phyloP scores from a whole-genome alignment of 2,797 vertebrate species.

The Meda fulgida region DNA sequence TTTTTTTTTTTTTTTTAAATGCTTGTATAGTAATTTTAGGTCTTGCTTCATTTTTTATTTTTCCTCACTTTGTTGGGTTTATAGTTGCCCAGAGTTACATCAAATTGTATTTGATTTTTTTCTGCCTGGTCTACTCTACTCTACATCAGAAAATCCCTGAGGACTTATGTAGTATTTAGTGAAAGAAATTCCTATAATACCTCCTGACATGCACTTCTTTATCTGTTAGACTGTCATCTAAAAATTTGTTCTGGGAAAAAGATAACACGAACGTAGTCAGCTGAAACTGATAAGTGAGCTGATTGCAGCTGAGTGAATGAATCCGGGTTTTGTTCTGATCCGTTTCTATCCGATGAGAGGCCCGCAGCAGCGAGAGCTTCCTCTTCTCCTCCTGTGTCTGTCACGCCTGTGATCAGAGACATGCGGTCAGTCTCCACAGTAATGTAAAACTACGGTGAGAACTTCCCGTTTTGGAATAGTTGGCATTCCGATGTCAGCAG shows the following conservation, averaged over 20 bases:
- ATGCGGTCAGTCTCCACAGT: slow-evolving; percentile 32
- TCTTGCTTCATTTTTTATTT: neutral
- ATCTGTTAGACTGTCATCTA: slow-evolving; percentile 55
- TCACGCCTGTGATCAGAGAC: slow-evolving; percentile 49
- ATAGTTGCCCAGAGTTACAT: slow-evolving; percentile 30
- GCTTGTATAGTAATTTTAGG: neutral
- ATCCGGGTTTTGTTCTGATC: slow-evolving; percentile 59
- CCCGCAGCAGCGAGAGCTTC: slow-evolving; percentile 42
- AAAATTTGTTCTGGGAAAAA: slow-evolving; percentile 54
- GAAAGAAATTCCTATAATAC: slow-evolving; percentile 59
- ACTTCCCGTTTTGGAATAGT: slow-evolving; percentile 64
- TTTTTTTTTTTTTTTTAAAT: neutral
- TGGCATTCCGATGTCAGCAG: slow-evolving; percentile 75
- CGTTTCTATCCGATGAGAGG: slow-evolving; percentile 44
- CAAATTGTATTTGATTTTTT: slow-evolving; percentile 37
- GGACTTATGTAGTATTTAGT: slow-evolving; percentile 40
- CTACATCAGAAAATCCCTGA: slow-evolving; percentile 52
- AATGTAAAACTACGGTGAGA: slow-evolving; percentile 59
- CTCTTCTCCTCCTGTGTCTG: slow-evolving; percentile 25
- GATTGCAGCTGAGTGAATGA: slow-evolving; percentile 55
- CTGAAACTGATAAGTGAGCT: slow-evolving; percentile 58
- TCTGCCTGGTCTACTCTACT: slow-evolving; percentile 29
- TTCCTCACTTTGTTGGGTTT: neutral
- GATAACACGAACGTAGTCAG: slow-evolving; percentile 57
- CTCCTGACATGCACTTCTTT: slow-evolving; percentile 58